Base-by-base conservation (phyloP, 1,140 invertebrate species). In the Prorops nasuta region DNA sequence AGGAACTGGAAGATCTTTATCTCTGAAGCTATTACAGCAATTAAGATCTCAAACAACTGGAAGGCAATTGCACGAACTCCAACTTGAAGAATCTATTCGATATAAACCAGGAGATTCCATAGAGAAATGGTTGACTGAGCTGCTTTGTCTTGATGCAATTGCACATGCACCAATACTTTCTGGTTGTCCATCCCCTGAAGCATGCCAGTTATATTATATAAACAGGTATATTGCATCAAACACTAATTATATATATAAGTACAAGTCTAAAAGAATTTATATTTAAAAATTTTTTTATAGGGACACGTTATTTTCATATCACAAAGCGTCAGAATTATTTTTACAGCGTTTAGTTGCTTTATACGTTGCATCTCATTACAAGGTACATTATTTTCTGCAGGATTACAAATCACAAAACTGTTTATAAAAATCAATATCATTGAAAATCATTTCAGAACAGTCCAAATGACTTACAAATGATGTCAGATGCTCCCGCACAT, bases 401-500 rank as follows among this genome's bases (percentile, higher is more conserved):
- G 40, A 22, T 31, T 44, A 39, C 42, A 52, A 49, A 52, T 40
- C 24, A 32, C n/a, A 45, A 43, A 24, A 45, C 34, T 38, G 18
- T 38, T 22, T 9, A 28, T 39, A 20, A 43, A 39, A 37, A 15
- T 49, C 20, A 1, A 24, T 42, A 38, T 59, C 43, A 21, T 52
- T 49, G 20, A 17, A n/a, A n/a, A n/a, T 49, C 58, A 44, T 77
- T 77, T 24, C 74, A 92, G 85, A 99, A 99, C 77, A 94, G 90
- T 46, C 98, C 98, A 1, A 98, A 99, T 81, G 98, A 99, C 80
- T 79, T 99, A 8, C 96, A 99, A 82, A 90, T 99, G 84, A 85
- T 99, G 78, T 96, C 96, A 9, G 98, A 99, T 82, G 96, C 97
- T 8, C 97, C 97, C 0, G 95, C 94, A 3, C 97, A 99, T 80